phyloP scores from a whole-genome alignment of 2,797 vertebrate species.

The Sphenodon punctatus region DNA sequence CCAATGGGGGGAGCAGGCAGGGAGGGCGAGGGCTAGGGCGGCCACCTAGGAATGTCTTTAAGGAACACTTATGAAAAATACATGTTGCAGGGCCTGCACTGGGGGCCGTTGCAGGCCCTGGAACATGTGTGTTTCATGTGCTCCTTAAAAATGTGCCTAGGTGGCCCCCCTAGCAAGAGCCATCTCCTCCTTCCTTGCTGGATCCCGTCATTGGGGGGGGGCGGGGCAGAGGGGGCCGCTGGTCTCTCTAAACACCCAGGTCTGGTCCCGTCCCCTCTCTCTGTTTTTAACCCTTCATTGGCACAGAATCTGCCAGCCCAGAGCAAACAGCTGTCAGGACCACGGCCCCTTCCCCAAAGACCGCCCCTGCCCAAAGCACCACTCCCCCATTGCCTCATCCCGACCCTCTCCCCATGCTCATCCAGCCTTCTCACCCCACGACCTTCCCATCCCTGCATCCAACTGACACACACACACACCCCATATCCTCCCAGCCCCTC shows the following conservation, averaged over 20 bases:
- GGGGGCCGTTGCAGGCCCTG: not conserved
- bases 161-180: no score
- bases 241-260: not conserved
- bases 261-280: not conserved
- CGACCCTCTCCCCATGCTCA: not conserved
- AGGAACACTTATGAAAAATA: not conserved
- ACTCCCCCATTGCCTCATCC: no score
- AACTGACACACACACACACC: not conserved
- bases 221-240: not conserved
- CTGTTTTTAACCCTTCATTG: conserved; percentile 91
- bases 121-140: no score
- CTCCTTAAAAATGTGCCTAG: no score
- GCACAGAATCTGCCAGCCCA: conserved; percentile 87
- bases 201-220: not conserved
- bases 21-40: not conserved
- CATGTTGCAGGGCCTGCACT: not conserved
- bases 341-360: conserved; percentile 37
- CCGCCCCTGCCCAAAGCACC: not conserved
- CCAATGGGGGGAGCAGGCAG: not conserved
- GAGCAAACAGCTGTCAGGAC: conserved; percentile 86
- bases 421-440: not conserved
- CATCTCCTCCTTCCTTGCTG: not conserved
- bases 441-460: not conserved
- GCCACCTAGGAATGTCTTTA: not conserved
- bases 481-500: not conserved